Evolutionary conservation across 2,113 vertebrate genomes (phyloP), one percentile per base, ranked within the genome.

Genomic region (Merops nubicus): DNA sequence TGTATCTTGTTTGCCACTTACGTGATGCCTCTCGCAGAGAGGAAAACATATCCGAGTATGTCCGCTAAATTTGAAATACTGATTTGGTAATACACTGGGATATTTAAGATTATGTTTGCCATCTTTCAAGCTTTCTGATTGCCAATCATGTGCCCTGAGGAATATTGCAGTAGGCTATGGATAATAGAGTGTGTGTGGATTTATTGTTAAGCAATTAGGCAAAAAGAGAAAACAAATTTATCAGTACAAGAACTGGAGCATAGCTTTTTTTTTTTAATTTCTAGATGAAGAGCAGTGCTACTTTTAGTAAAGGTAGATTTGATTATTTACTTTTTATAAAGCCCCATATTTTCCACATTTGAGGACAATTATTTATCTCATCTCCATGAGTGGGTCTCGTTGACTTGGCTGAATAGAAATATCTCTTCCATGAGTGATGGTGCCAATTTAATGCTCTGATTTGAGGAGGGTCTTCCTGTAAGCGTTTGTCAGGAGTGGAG

Each of bases 21-120:
- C 85, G 87, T 79, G 90, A 81, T 95, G 77, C 91, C 50, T 93
- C 86, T 97, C 26, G 9, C 18, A 5, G 93, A 94, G 92, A 97
- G 91, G 83, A 97, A 93, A 91, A 63, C 72, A 65, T 94, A 92
- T 94, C 88, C 75, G 84, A 82, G 75, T 76, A 84, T 85, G 63
- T 86, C 70, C 96, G 96, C 77, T 97, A 93, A 96, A 97, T 96
- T 90, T 96, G 90, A 92, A 88, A 95, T 96, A 98, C 94, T 94
- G 93, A 94, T 92, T 91, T 88, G 62, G 86, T 96, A 96, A 97
- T 98, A 96, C 85, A 79, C 72, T 95, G 85, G 79, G 91, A 97
- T 95, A 97, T 96, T 97, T 97, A 95, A 78, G 85, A 95, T 84
- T 85, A 95, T 74, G 69, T 82, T 94, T 91, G 88, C 87, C 85